A percentile compares a stretch with the other conserved stretches of the same genome.
Evolutionary conservation across 2,888 invertebrate genomes (phyloP).

Genomic region (Brachypalpus laphriformis): DNA sequence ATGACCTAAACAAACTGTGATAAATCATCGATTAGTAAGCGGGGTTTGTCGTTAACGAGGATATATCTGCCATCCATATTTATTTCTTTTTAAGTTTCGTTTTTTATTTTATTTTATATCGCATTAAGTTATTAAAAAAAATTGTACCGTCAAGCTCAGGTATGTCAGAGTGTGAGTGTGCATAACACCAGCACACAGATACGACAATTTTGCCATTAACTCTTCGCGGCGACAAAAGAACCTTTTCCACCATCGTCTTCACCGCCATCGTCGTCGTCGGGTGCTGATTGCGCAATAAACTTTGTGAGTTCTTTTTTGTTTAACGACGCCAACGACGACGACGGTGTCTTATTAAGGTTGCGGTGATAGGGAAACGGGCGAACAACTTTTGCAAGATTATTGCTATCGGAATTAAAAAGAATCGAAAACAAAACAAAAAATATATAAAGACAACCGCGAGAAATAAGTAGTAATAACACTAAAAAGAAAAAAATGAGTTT

Average conservation of each 20-base stretch:
- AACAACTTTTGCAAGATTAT: constrained; percentile 39
- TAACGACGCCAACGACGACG: neutral
- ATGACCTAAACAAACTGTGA: constrained; percentile 62
- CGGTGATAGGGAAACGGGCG: neutral
- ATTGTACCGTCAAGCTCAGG: constrained; percentile 45
- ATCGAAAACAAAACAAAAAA: constrained; percentile 17
- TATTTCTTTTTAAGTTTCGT: constrained; percentile 13
- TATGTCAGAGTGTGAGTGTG: constrained; percentile 26
- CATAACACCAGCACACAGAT: constrained; percentile 2
- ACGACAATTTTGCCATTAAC: constrained; percentile 37
- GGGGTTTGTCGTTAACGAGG: constrained; percentile 38
- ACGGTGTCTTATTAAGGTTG: constrained; percentile 32
- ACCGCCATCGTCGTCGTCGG: constrained; percentile 7
- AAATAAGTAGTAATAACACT: constrained; percentile 4
- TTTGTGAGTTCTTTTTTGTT: constrained; percentile 14
- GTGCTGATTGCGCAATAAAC: constrained; percentile 63
- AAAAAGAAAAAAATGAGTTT: constrained; percentile 29
- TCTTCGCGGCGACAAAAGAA: constrained; percentile 24
- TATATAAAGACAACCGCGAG: neutral
- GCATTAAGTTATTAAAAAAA: constrained; percentile 58
- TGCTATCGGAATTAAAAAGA: constrained; percentile 53
- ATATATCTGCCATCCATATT: constrained; percentile 28
- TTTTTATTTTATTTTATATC: constrained; percentile 15
- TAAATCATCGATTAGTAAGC: constrained; percentile 72
- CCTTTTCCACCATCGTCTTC: constrained; percentile 4